Evolutionary conservation across 2,797 vertebrate genomes (phyloP), one percentile per base, ranked within the genome.

Genomic region (Myripristis murdjan): DNA sequence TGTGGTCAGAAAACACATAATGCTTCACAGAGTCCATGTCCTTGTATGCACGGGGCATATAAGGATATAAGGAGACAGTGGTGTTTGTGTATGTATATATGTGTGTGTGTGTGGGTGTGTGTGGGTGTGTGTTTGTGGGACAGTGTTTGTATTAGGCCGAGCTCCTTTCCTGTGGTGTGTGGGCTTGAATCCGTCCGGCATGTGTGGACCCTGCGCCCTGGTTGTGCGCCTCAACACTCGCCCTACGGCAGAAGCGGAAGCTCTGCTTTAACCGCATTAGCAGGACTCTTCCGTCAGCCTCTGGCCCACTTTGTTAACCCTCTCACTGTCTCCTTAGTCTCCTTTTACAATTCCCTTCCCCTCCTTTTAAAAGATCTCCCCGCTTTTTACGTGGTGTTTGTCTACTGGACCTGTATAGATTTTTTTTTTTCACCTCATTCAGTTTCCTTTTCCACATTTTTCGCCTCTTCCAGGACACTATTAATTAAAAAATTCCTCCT

Each of bases 101-200:
- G n/a, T n/a, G 37, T 64, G 23, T 51, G 16, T 47, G 55, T 51
- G 44, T 62, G 57, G 64, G 64, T 63, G 64, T 52, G 22, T n/a
- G 41, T 15, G 24, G 44, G 26, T 44, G 37, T 20, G 18, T 49
- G 11, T 39, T 81, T 73, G 76, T 58, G 2, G 2, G 41, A 61
- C 60, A 51, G 80, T 82, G 82, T 89, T 82, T 81, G 67, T 78
- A 59, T 81, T 69, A 68, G 72, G 75, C 69, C 41, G 26, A 62
- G 68, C 75, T 79, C 59, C 62, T 85, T 80, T 85, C 81, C 74
- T 85, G 70, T 71, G 64, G 75, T 80, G 75, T 81, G 70, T 70
- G 61, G 75, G 71, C 63, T 55, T 31, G 44, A 59, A 31, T 57
- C 44, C 28, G 60, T 74, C 72, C 75, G 63, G 70, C 57, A 47